These are phyloP conservation scores for Thaumetopoea pityocampa DNA, from an alignment of 1,140 invertebrate genomes.

Conservation along the genomic window DNA sequence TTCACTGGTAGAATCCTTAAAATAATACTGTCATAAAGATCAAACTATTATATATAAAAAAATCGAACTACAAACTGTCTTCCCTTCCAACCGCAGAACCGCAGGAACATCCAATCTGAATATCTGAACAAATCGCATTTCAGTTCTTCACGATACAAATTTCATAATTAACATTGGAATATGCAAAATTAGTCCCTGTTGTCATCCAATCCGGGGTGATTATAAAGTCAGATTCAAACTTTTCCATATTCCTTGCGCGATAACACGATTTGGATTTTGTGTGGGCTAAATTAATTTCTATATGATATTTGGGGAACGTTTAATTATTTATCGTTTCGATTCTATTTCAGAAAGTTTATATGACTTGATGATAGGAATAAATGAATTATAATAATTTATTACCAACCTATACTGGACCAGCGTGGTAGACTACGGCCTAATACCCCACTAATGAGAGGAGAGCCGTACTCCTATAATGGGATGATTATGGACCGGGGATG, in stretches of 20 bases:
- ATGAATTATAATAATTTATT: no score
- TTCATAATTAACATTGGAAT: constrained; percentile 64
- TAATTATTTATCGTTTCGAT: background rate
- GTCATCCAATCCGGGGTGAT: constrained; percentile 33
- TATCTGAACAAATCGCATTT: constrained; percentile 55
- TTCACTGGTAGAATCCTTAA: no score
- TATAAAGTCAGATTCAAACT: constrained; percentile 68
- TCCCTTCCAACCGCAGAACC: background rate
- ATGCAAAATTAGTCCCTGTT: constrained; percentile 68
- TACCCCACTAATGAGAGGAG: no score
- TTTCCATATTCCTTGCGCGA: constrained; percentile 39
- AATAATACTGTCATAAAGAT: no score
- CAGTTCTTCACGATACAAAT: constrained; percentile 32
- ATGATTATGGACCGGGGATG: no score
- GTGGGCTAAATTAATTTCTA: constrained; percentile 10
- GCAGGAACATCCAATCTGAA: constrained; percentile 13
- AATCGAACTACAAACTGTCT: background rate
- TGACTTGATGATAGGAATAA: no score
- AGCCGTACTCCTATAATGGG: no score
- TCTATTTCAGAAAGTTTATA: no score
- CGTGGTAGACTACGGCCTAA: no score
- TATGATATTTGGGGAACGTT: background rate
- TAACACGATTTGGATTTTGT: constrained; percentile 19
- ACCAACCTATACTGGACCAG: no score
- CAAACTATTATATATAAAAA: background rate